Base-by-base conservation (phyloP, 2,888 invertebrate genomes). In the Drosophila mettleri region DNA sequence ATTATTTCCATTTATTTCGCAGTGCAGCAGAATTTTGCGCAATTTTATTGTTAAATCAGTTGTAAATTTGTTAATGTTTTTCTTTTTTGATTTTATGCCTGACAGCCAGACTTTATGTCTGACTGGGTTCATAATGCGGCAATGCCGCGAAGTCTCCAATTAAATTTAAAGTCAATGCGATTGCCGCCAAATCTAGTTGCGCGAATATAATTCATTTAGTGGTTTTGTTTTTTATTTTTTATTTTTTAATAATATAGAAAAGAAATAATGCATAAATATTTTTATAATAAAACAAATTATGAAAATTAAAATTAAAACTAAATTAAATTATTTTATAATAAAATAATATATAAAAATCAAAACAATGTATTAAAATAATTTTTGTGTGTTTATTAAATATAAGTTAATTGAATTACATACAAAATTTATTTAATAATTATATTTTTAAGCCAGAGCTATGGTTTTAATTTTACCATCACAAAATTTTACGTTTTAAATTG, bases 11-110 rank as follows among this genome's bases (percentile, higher is more conserved):
- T 60, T 60, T 63, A 33, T 65, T 60, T 66, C 67, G 53, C 73
- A 59, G 18, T 36, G 20, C 41, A 16, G 41, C 12, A 10, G 29
- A 16, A 38, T 45, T 53, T 43, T 55, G 65, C 22, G 52, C 57
- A 55, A 77, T 76, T 80, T 88, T 76, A 74, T 75, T 88, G 80
- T 77, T 83, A 80, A 86, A 86, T 86, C 88, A 78, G 76, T 88
- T 88, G 86, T 75, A 78, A 80, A 86, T 78, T 86, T 67, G 74
- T 74, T 74, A 71, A 74, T 69, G 64, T 61, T 58, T 71, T 69
- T 74, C 59, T 58, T 71, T 69, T 74, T 66, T 57, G 46, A 48
- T 63, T 72, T 60, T 53, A 48, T 38, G 41, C 31, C 8, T 29
- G 54, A 64, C 76, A 55, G 60, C 14, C 68, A 65, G 73, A 68